Conservation (phyloP, 2,797 vertebrate genomes). For the Gallinago stenura region DNA sequence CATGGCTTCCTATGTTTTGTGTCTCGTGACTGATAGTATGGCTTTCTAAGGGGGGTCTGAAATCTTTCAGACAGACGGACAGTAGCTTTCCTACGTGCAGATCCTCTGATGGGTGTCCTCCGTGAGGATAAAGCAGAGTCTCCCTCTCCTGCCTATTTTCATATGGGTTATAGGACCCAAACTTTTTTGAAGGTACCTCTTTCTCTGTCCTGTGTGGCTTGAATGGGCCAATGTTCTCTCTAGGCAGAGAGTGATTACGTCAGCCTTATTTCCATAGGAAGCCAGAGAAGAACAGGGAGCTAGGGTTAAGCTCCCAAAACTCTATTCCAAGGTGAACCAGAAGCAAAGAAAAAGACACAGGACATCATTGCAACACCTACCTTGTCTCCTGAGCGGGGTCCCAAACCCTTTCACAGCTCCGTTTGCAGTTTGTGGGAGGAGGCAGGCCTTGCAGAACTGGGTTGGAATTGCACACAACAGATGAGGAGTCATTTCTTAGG, state of each 20-base stretch:
- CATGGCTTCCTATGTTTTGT: rapidly evolving
- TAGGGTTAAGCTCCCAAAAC: background rate
- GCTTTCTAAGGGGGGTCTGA: background rate
- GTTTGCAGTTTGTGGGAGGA: background rate
- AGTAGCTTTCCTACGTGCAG: background rate
- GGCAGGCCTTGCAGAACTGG: background rate
- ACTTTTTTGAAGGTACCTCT: background rate
- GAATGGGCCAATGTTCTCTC: background rate
- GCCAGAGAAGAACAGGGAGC: background rate
- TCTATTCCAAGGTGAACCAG: background rate
- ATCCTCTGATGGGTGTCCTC: background rate
- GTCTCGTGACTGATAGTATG: background rate
- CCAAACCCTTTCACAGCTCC: background rate
- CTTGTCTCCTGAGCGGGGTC: background rate
- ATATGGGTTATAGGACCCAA: background rate
- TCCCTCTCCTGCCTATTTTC: background rate
- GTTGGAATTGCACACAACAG: background rate
- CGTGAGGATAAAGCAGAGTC: background rate
- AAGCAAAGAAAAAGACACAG: background rate
- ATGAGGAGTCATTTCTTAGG: background rate
- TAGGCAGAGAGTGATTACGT: background rate
- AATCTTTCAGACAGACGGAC: background rate
- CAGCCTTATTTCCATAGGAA: background rate
- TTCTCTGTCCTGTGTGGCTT: background rate
- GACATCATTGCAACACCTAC: background rate